Percentiles rank a stretch among this genome's conserved stretches.
Evolutionary conservation across 2,113 vertebrate species (phyloP).

Genomic region (Halichoeres trimaculatus): DNA sequence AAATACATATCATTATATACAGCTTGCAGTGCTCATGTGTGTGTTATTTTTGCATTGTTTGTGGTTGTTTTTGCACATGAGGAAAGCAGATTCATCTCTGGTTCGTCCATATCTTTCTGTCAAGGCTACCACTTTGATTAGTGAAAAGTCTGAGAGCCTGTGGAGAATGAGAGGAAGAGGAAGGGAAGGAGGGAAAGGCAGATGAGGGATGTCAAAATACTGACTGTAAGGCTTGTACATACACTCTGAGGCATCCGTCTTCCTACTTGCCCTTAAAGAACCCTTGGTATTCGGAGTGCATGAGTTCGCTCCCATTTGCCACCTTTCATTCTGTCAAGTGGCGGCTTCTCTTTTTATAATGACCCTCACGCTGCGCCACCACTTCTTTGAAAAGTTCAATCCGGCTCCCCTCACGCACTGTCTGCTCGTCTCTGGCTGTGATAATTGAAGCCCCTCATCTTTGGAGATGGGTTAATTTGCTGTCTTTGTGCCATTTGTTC

Average conservation of each 20-base stretch:
- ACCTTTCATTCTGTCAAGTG: constrained; percentile 55
- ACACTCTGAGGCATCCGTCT: constrained; percentile 26
- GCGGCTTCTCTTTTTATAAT: constrained; percentile 56
- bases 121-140: constrained; percentile 36
- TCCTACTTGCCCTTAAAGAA: constrained; percentile 24
- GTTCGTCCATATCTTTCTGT: constrained; percentile 28
- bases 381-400: constrained; percentile 70
- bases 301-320: constrained; percentile 33
- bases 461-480: constrained; percentile 70
- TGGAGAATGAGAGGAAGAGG: not conserved
- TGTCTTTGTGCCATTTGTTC: constrained; percentile 66
- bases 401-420: constrained; percentile 35
- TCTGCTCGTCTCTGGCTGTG: constrained; percentile 54
- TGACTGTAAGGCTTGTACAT: constrained; percentile 17
- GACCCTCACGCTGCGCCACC: constrained; percentile 46
- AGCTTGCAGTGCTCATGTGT: constrained; percentile 16
- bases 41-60: constrained; percentile 18
- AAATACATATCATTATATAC: constrained; percentile 21
- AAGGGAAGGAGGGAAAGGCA: too few species aligned
- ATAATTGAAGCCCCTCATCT: constrained; percentile 76
- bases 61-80: constrained; percentile 4
- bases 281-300: constrained; percentile 9
- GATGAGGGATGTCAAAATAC: constrained; percentile 34
- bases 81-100: constrained; percentile 19
- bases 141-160: constrained; percentile 26